Evolutionary conservation across 1,140 invertebrate species (phyloP).

Genomic region (Antheraea mylitta): DNA sequence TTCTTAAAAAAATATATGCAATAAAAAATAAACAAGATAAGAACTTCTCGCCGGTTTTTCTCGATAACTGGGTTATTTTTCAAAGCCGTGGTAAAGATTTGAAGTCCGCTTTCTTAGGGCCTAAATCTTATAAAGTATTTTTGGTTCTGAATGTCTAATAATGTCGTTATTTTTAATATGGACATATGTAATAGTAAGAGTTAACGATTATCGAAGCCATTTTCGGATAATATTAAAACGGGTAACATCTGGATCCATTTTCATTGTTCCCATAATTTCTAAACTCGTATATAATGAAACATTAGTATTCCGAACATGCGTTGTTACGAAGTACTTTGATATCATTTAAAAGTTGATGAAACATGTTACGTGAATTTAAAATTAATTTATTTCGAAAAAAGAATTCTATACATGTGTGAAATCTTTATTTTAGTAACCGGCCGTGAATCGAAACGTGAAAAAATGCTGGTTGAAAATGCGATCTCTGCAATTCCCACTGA

Average conservation of each 20-base stretch:
- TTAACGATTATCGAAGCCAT: neutral
- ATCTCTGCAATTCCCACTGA: conserved; percentile 48
- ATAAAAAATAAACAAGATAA: too few species aligned
- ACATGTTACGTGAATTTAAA: neutral
- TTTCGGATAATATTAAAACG: neutral
- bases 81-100: too few species aligned
- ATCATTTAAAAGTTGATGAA: neutral
- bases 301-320: neutral
- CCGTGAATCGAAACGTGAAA: conserved; percentile 38
- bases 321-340: neutral
- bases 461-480: conserved; percentile 58
- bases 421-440: conserved; percentile 48
- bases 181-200: neutral
- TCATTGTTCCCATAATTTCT: neutral
- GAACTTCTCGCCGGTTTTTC: too few species aligned
- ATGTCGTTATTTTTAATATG: too few species aligned
- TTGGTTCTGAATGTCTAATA: too few species aligned
- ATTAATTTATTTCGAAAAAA: neutral
- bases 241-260: neutral
- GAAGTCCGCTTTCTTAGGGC: too few species aligned
- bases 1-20: too few species aligned
- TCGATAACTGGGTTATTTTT: too few species aligned
- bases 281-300: neutral
- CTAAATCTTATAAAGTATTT: too few species aligned
- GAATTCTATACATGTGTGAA: conserved; percentile 39